phyloP scores from a whole-genome alignment of 2,888 invertebrate species.

The Cephus rjabovi region DNA sequence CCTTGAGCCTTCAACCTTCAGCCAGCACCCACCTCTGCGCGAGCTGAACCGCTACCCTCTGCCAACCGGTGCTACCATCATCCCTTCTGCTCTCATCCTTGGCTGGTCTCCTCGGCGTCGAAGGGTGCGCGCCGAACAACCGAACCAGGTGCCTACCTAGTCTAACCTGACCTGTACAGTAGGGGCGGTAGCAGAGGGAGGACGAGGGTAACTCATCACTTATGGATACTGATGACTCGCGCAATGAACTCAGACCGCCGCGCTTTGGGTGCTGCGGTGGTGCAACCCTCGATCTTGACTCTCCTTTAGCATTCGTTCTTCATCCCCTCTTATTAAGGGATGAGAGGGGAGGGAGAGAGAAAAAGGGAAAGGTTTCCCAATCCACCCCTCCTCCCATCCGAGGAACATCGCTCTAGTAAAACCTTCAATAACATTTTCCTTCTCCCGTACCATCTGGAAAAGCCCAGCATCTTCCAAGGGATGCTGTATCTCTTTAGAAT shows the following conservation, averaged over 20 bases:
- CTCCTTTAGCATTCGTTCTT: slow-evolving; percentile 65
- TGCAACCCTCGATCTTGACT: slow-evolving; percentile 49
- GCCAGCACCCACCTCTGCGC: slow-evolving; percentile 34
- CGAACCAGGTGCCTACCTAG: slow-evolving; percentile 58
- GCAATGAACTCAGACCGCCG: slow-evolving; percentile 71
- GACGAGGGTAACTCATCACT: slow-evolving; percentile 72
- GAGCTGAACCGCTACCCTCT: slow-evolving; percentile 23
- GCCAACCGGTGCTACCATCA: slow-evolving; percentile 25
- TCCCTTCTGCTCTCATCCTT: slow-evolving; percentile 32
- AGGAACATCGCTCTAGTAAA: slow-evolving; percentile 25
- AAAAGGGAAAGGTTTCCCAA: slow-evolving; percentile 14
- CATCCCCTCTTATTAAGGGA: slow-evolving; percentile 22
- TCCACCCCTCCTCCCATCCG: slow-evolving; percentile 29
- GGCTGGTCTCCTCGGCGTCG: slow-evolving; percentile 35
- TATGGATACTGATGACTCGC: slow-evolving; percentile 82
- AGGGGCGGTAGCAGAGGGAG: slow-evolving; percentile 26
- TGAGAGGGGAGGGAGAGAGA: slow-evolving; percentile 16
- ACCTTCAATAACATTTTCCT: slow-evolving; percentile 61
- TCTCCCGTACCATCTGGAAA: slow-evolving; percentile 28
- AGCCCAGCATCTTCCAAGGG: slow-evolving; percentile 13
- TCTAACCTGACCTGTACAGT: slow-evolving; percentile 38
- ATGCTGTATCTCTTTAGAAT: slow-evolving; percentile 18
- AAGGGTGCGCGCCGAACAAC: slow-evolving; percentile 54
- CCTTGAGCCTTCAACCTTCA: slow-evolving; percentile 50
- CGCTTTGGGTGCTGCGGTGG: slow-evolving; percentile 37